A percentile compares a stretch with the other conserved stretches of the same genome.
Evolutionary conservation across 2,113 vertebrate species (phyloP).

Genomic region (Lagenorhynchus albirostris): DNA sequence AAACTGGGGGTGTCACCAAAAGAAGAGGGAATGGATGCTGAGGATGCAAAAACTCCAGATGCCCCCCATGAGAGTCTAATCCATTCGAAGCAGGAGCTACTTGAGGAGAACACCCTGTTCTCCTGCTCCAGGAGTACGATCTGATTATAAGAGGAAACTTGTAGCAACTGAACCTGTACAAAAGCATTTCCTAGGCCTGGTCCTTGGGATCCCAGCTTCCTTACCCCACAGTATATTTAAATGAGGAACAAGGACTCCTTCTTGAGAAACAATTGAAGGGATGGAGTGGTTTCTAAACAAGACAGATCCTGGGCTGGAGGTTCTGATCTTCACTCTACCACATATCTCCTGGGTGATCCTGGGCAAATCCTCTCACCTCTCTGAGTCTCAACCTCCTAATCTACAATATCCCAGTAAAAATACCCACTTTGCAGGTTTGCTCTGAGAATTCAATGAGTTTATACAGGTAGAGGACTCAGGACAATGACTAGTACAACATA

Average conservation of each 20-base stretch:
- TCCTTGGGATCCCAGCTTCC: not conserved
- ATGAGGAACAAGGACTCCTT: not conserved
- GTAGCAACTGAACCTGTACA: not conserved
- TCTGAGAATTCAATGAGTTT: not conserved
- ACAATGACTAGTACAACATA: too few relatives aligned
- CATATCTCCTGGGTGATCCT: not conserved
- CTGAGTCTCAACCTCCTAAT: not conserved
- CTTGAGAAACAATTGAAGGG: not conserved
- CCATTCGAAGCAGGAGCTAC: not conserved
- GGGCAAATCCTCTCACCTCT: not conserved
- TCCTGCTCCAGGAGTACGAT: not conserved
- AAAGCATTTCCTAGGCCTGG: not conserved
- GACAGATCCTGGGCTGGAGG: not conserved
- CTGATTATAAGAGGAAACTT: not conserved
- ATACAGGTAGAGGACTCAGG: not conserved
- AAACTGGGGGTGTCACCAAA: not conserved
- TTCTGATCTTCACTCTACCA: not conserved
- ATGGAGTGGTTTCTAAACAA: not conserved
- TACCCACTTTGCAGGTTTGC: not conserved
- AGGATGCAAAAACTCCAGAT: not conserved
- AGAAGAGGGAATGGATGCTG: not conserved
- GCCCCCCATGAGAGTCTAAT: not conserved
- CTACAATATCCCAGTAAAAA: not conserved
- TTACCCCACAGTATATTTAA: not conserved
- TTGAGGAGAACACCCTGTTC: not conserved